Evolutionary conservation across 2,888 invertebrate genomes (phyloP).

Genomic region (Microchrysa polita): DNA sequence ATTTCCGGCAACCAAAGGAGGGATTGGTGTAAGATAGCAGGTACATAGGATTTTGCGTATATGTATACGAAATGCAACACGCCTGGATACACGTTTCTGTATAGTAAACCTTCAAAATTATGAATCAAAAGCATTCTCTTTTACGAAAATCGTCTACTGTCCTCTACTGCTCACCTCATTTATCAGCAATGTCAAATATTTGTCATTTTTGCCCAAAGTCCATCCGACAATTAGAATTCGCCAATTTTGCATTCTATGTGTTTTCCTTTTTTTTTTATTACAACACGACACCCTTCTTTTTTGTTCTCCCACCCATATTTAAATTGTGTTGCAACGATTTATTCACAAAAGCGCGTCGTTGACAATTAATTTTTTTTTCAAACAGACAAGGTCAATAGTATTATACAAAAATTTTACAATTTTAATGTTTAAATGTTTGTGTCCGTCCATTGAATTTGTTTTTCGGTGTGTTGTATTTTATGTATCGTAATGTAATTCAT

Average conservation of each 20-base stretch:
- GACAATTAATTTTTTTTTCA: constrained; percentile 10
- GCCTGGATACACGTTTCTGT: too few relatives aligned
- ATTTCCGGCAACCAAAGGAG: too few relatives aligned
- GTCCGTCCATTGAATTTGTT: too few relatives aligned
- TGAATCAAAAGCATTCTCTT: too few relatives aligned
- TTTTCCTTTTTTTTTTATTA: not conserved
- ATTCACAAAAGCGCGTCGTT: not conserved
- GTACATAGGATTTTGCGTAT: too few relatives aligned
- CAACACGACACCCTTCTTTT: not conserved
- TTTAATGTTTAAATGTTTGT: too few relatives aligned
- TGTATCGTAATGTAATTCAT: too few relatives aligned
- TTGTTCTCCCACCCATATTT: not conserved
- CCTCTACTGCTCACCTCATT: not conserved
- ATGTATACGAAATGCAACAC: too few relatives aligned
- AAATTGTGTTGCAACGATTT: constrained; percentile 1
- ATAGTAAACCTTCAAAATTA: too few relatives aligned
- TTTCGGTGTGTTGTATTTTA: too few relatives aligned
- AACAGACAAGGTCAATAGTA: not conserved
- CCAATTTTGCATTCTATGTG: constrained; percentile 6
- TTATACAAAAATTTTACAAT: too few relatives aligned
- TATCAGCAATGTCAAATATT: not conserved
- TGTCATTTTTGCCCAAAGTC: not conserved
- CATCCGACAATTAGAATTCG: not conserved
- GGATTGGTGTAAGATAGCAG: too few relatives aligned
- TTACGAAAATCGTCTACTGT: not conserved